phyloP scores from a whole-genome alignment of 2,888 invertebrate species.

The Andrena minutula region DNA sequence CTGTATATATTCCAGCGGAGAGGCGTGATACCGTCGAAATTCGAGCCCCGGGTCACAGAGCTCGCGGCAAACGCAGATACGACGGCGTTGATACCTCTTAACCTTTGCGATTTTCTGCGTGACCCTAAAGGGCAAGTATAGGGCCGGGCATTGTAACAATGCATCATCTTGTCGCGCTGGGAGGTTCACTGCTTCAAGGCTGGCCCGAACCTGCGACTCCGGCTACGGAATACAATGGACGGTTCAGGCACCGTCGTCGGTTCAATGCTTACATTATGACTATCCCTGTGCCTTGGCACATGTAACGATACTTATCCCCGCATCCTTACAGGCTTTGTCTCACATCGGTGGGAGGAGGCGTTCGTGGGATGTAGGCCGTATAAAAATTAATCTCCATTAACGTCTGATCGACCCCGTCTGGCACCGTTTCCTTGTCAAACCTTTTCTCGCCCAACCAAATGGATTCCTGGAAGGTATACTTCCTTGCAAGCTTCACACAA shows the following conservation, averaged over 20 bases:
- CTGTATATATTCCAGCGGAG: background rate
- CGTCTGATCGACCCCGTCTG: slow-evolving; percentile 18
- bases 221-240: slow-evolving; percentile 78
- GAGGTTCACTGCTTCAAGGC: slow-evolving; percentile 81
- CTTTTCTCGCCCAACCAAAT: background rate
- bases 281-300: slow-evolving; percentile 74
- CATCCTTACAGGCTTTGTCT: slow-evolving; percentile 76
- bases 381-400: slow-evolving; percentile 68
- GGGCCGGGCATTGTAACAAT: slow-evolving; percentile 78
- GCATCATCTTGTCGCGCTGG: slow-evolving; percentile 83
- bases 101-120: slow-evolving; percentile 74
- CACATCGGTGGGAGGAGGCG: slow-evolving; percentile 56
- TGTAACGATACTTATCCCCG: slow-evolving; percentile 77
- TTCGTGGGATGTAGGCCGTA: slow-evolving; percentile 42
- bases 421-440: background rate
- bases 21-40: slow-evolving; percentile 12
- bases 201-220: slow-evolving; percentile 78
- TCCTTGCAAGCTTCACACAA: background rate
- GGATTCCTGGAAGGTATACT: background rate
- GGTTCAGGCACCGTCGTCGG: slow-evolving; percentile 75
- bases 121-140: slow-evolving; percentile 73
- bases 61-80: slow-evolving; percentile 54
- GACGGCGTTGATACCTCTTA: slow-evolving; percentile 66
- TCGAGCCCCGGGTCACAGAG: slow-evolving; percentile 17
- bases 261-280: slow-evolving; percentile 78